Conservation (phyloP, 2,113 vertebrate genomes). For the Trachemys scripta region DNA sequence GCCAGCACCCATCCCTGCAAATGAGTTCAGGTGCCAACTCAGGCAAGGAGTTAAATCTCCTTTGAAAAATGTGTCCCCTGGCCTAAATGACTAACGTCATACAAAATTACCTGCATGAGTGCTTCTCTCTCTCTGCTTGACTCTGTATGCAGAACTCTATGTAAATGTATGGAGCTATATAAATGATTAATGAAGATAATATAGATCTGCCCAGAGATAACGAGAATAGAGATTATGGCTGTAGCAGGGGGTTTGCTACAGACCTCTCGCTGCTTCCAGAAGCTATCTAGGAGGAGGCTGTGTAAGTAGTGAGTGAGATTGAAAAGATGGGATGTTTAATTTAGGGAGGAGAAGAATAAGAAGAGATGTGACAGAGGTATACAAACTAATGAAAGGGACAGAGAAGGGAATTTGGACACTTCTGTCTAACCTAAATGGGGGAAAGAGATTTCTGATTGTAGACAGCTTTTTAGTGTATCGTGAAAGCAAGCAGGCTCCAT, state of each 20-base stretch:
- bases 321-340: not conserved
- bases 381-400: not conserved
- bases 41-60: not conserved
- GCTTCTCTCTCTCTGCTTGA: not conserved
- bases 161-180: not conserved
- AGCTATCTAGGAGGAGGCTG: not conserved
- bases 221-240: not conserved
- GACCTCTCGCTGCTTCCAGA: not conserved
- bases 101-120: not conserved
- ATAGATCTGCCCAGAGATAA: not conserved
- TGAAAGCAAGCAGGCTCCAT: not conserved
- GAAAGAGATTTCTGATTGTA: not conserved
- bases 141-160: not conserved
- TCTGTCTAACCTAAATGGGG: not conserved
- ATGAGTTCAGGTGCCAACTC: not conserved
- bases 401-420: not conserved
- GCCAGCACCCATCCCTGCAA: not conserved
- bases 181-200: not conserved
- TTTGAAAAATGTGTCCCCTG: not conserved
- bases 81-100: not conserved
- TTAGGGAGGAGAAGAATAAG: not conserved
- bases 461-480: not conserved
- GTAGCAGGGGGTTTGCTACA: not conserved
- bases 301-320: not conserved
- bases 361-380: not conserved